A percentile compares a stretch with the other conserved stretches of the same genome.
Conservation (phyloP, 2,888 invertebrate species). For the Agrotis puta region DNA sequence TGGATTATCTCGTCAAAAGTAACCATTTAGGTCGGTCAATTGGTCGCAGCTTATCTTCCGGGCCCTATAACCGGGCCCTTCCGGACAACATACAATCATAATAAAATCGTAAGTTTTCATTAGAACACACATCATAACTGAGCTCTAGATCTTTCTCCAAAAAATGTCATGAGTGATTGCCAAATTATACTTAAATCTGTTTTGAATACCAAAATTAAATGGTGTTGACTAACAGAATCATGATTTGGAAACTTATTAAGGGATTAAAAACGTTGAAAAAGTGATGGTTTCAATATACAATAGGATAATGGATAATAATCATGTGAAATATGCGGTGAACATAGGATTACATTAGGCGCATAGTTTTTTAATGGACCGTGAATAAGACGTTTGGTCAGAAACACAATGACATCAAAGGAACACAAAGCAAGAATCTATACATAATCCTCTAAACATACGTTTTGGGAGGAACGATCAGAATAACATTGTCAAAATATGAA, state of each 20-base stretch:
- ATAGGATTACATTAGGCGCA: conserved; percentile 34
- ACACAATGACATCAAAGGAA: conserved; percentile 32
- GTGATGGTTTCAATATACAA: conserved; percentile 21
- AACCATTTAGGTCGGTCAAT: no score
- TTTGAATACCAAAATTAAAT: conserved; percentile 21
- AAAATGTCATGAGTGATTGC: conserved; percentile 21
- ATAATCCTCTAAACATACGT: conserved; percentile 37
- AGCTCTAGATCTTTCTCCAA: neutral
- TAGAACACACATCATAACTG: no score
- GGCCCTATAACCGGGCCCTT: no score
- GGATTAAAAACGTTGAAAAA: conserved; percentile 49
- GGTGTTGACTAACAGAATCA: conserved; percentile 38
- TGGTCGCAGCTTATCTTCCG: no score
- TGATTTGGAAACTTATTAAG: conserved; percentile 48
- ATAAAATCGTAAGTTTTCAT: no score
- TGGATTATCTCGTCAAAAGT: no score
- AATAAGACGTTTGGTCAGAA: conserved; percentile 24
- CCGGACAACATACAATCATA: no score
- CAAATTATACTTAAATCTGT: conserved; percentile 22
- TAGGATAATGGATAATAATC: conserved; percentile 12
- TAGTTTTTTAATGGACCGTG: conserved; percentile 56
- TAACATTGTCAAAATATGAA: conserved; percentile 21
- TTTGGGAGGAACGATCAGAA: conserved; percentile 13
- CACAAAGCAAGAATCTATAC: conserved; percentile 16
- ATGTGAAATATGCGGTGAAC: conserved; percentile 38